Evolutionary conservation across 1,140 invertebrate genomes (phyloP), one percentile per base, ranked within the genome.

Genomic region (Drosophila grimshawi): DNA sequence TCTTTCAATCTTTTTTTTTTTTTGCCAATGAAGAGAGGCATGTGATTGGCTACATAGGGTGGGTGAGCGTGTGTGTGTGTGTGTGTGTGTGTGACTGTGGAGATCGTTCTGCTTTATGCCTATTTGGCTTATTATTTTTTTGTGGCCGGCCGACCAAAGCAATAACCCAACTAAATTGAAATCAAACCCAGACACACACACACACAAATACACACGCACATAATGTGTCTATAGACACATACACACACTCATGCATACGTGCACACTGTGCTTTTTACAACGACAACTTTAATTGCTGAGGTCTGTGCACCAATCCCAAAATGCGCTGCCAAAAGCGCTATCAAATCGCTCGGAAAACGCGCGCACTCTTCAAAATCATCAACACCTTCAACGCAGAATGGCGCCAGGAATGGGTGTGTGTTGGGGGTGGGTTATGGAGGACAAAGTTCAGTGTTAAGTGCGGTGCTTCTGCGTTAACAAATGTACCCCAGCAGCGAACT

Each of bases 121-220:
- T 67, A 70, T 78, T 76, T 86, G 76, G 82, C 81, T 85, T 85
- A 85, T 85, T 86, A 86, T 82, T 86, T 83, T 19, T 80, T 88
- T 86, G 83, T 74, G 83, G 80, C 69, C 60, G 72, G 45, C 55
- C 60, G 55, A 72, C 32, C 66, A 75, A 86, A 67, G 82, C 82
- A 79, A 86, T 82, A 86, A 82, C 51, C 76, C 64, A 70, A 81
- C 82, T 70, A 86, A 86, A 86, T 86, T 86, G 83, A 86, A 86
- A 86, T 86, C 83, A 86, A 86, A 80, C 76, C 81, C 76, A 77
- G 78, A 70, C 64, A 49, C 63, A 52, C 68, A 65, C 56, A 62
- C 51, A 57, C 57, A 60, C 53, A 37, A 35, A 43, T 29, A 52
- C 5, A 19, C 19, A 1, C 1, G 19, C 19, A 57, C 57, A 60